These are phyloP conservation scores for Nezara viridula DNA, from an alignment of 2,888 invertebrate genomes.

Conservation along the genomic window DNA sequence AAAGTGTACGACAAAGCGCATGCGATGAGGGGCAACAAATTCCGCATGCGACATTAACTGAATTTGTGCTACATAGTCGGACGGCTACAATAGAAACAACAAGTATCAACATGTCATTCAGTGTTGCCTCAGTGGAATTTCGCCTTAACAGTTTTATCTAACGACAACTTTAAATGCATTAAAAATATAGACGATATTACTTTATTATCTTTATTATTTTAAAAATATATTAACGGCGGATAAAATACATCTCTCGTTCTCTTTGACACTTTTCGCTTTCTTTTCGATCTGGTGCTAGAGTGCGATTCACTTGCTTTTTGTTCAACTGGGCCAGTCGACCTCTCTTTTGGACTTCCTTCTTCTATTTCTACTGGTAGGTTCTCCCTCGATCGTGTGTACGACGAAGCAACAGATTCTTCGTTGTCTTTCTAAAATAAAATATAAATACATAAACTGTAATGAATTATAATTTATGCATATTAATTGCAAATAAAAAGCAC, in stretches of 20 bases:
- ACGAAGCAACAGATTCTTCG: background rate
- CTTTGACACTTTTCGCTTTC: background rate
- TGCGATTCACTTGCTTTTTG: background rate
- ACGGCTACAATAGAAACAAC: too few relatives aligned
- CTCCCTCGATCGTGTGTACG: background rate
- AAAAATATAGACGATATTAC: background rate
- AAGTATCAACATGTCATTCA: too few relatives aligned
- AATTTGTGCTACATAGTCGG: too few relatives aligned
- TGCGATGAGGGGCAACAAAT: too few relatives aligned
- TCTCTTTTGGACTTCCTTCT: background rate
- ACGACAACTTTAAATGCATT: too few relatives aligned
- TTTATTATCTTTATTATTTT: background rate
- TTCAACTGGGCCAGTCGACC: background rate
- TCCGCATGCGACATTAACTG: too few relatives aligned
- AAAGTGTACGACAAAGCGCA: too few relatives aligned
- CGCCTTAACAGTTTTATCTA: too few relatives aligned
- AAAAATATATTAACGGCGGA: slow-evolving; percentile 30
- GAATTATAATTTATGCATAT: background rate
- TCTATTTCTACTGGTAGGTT: background rate
- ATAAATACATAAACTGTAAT: background rate
- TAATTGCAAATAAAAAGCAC: background rate
- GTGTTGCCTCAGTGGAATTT: too few relatives aligned
- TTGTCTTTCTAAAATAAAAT: background rate
- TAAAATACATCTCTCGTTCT: background rate
- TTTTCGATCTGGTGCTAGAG: background rate